Conservation (phyloP, 2,797 vertebrate genomes). For the Syncerus caffer region DNA sequence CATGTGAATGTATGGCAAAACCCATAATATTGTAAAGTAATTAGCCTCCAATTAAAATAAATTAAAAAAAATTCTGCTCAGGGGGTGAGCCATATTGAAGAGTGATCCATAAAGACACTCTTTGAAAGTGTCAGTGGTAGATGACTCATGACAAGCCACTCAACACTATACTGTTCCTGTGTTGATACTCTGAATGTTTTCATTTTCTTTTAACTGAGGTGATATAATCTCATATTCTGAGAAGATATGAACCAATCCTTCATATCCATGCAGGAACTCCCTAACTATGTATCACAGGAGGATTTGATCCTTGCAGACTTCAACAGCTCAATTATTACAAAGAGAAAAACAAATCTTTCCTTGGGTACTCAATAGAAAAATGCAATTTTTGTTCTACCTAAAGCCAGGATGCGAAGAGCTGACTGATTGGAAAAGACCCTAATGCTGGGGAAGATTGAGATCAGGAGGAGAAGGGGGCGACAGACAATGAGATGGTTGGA, state of each 20-base stretch:
- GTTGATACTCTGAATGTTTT: background rate
- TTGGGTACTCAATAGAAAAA: background rate
- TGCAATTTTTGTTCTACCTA: background rate
- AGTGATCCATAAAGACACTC: background rate
- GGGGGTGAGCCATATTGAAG: background rate
- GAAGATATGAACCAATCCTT: background rate
- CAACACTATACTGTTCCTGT: background rate
- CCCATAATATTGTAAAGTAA: background rate
- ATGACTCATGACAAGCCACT: background rate
- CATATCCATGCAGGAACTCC: background rate
- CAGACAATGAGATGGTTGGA: background rate
- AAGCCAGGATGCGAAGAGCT: background rate
- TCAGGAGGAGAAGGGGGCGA: background rate
- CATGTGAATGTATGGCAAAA: background rate
- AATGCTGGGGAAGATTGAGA: background rate
- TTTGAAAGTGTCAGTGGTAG: background rate
- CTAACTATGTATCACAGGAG: background rate
- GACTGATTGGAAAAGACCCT: background rate
- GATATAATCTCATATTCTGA: background rate
- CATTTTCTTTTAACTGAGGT: background rate
- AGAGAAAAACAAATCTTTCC: constrained; percentile 16
- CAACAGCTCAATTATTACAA: background rate
- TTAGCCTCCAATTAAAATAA: background rate
- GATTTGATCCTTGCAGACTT: background rate
- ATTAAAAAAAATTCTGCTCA: background rate